Conservation (phyloP, 2,797 vertebrate genomes). For the Myotis findleyi region DNA sequence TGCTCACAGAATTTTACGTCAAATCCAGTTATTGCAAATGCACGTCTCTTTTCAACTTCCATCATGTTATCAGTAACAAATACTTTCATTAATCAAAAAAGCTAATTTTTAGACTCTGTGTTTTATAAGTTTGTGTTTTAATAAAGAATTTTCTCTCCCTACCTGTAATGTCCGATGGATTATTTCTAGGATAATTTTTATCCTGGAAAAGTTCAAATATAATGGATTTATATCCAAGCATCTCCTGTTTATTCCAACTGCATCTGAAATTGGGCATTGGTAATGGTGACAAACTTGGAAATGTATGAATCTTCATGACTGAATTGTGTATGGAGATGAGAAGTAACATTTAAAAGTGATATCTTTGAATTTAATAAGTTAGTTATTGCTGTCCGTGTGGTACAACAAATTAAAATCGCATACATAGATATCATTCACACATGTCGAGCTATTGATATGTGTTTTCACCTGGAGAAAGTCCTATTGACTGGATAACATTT, state of each 20-base stretch:
- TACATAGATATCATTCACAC: background rate
- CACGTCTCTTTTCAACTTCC: constrained; percentile 3
- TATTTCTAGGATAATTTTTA: constrained; percentile 44
- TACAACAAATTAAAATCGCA: background rate
- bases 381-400: constrained; percentile 35
- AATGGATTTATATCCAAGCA: background rate
- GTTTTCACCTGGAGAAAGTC: background rate
- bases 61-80: background rate
- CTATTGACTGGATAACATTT: constrained; percentile 3
- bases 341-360: constrained; percentile 42
- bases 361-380: constrained; percentile 40
- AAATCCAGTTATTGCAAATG: constrained; percentile 36
- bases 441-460: background rate
- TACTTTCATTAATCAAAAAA: constrained; percentile 52
- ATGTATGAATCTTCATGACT: background rate
- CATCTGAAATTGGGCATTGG: background rate
- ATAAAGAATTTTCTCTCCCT: constrained; percentile 41
- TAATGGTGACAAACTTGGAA: background rate
- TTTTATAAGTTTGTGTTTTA: constrained; percentile 39
- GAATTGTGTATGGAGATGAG: background rate
- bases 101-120: constrained; percentile 16
- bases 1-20: constrained; percentile 62
- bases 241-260: background rate
- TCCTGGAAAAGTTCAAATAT: constrained; percentile 36
- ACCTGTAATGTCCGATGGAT: constrained; percentile 42